Conservation (phyloP, 2,888 invertebrate species). For the Abrostola triplasia region DNA sequence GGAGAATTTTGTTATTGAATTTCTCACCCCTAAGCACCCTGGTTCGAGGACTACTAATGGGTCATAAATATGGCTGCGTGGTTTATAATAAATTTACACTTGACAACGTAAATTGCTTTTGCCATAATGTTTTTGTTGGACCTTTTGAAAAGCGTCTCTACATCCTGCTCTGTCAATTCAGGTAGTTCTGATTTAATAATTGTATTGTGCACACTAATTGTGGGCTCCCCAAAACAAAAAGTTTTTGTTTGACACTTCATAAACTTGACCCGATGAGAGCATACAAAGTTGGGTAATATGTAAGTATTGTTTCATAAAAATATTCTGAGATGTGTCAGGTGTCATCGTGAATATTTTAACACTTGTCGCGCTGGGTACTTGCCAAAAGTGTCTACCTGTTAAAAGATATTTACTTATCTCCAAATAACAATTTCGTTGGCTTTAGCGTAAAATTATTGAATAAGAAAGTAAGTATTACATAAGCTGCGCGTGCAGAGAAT, state of each 20-base stretch:
- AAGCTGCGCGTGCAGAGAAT: constrained; percentile 42
- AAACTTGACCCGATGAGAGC: constrained; percentile 10
- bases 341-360: constrained; percentile 35
- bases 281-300: constrained; percentile 29
- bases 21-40: constrained; percentile 71
- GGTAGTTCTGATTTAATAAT: constrained; percentile 47
- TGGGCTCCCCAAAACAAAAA: neutral
- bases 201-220: constrained; percentile 19
- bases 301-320: constrained; percentile 33
- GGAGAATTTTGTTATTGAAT: constrained; percentile 79
- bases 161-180: constrained; percentile 48
- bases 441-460: constrained; percentile 46
- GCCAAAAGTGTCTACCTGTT: constrained; percentile 44
- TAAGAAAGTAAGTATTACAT: constrained; percentile 53
- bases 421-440: constrained; percentile 33
- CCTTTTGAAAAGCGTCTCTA: constrained; percentile 41
- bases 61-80: constrained; percentile 73
- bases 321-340: constrained; percentile 17
- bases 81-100: constrained; percentile 74
- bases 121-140: constrained; percentile 60
- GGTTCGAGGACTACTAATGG: constrained; percentile 69
- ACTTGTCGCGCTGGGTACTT: constrained; percentile 27
- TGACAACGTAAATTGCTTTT: constrained; percentile 69
- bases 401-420: constrained; percentile 38
- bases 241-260: neutral